A percentile compares a stretch with the other conserved stretches of the same genome.
Conservation (phyloP, 2,113 vertebrate genomes). For the Geococcyx californianus region DNA sequence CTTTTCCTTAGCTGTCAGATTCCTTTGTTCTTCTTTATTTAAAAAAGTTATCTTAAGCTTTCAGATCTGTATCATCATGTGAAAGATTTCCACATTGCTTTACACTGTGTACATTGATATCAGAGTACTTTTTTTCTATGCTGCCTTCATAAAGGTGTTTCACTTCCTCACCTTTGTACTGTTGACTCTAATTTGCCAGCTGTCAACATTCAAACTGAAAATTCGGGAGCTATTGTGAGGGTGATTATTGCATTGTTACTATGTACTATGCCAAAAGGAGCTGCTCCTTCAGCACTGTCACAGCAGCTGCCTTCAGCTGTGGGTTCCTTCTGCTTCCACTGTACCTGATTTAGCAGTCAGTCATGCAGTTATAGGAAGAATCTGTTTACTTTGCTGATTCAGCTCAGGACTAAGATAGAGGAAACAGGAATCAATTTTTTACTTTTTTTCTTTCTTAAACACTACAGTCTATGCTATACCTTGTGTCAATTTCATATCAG, state of each 20-base stretch:
- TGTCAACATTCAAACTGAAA: background rate
- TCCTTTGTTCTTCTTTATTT: background rate
- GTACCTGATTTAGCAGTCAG: background rate
- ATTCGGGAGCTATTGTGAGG: background rate
- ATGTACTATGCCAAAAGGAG: background rate
- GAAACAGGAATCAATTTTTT: background rate
- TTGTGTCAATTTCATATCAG: background rate
- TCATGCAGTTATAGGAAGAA: background rate
- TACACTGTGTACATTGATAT: background rate
- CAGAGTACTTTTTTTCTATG: background rate
- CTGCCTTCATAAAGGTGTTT: background rate
- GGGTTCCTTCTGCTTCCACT: background rate
- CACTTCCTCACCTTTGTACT: background rate
- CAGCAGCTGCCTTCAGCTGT: background rate
- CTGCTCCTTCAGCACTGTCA: rapidly evolving
- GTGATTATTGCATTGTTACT: background rate
- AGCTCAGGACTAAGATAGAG: background rate
- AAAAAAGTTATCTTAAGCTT: background rate
- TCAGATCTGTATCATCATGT: background rate
- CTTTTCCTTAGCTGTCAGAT: background rate
- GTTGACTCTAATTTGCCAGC: background rate
- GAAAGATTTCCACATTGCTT: background rate
- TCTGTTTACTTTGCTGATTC: background rate
- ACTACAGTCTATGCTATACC: background rate
- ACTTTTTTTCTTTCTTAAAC: background rate